Conservation (phyloP, 2,888 invertebrate species). For the Synergus umbraculus region DNA sequence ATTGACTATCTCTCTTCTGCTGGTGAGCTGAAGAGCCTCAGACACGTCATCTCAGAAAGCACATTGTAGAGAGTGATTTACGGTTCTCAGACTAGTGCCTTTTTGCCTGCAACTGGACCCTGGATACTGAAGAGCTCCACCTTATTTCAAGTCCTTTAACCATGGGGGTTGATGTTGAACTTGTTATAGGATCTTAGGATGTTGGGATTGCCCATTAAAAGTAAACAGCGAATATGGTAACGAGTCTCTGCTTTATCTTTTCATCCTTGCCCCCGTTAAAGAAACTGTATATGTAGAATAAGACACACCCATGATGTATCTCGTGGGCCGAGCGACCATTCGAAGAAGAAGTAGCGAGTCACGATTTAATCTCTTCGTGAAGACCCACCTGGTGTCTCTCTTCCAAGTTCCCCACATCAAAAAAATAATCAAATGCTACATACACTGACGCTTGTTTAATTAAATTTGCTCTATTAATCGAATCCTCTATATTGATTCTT, state of each 20-base stretch:
- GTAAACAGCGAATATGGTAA: conserved; percentile 66
- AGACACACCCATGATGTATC: conserved; percentile 37
- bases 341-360: conserved; percentile 26
- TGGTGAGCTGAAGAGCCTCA: neutral
- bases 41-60: conserved; percentile 16
- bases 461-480: conserved; percentile 17
- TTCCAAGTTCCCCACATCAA: neutral
- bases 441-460: conserved; percentile 3
- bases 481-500: neutral
- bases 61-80: conserved; percentile 61
- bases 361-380: conserved; percentile 36
- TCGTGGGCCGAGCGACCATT: conserved; percentile 17
- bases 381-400: conserved; percentile 28
- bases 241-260: conserved; percentile 59
- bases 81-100: conserved; percentile 60
- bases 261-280: conserved; percentile 55
- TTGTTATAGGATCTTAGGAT: conserved; percentile 21
- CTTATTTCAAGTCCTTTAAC: conserved; percentile 36
- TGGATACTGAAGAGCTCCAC: conserved; percentile 47
- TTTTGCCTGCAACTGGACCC: conserved; percentile 48
- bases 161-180: neutral
- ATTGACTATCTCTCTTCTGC: conserved; percentile 12
- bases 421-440: conserved; percentile 1
- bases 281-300: conserved; percentile 21
- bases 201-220: conserved; percentile 61